Base-by-base conservation (phyloP, 2,888 invertebrate species). In the Parnassius glacialis region DNA sequence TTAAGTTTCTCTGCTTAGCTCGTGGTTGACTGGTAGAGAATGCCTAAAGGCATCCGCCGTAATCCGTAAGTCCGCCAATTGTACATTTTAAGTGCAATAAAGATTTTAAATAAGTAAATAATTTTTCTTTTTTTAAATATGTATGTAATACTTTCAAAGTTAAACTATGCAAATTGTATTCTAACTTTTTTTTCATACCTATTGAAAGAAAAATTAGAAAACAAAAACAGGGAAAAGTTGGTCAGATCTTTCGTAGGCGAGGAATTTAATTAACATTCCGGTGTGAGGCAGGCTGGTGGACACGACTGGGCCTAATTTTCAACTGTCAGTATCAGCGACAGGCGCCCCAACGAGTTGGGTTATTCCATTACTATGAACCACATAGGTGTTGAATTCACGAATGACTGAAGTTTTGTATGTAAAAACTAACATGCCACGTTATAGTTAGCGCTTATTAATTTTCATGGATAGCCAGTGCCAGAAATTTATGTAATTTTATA, bases 261-360 rank as follows among this genome's bases (percentile, higher is more conserved):
- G 78, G 75, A 81, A 86, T 87, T 87, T 86, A 85, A 88, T 88
- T 86, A 87, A 85, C 80, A 82, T 83, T 82, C 80, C 72, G 66
- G 73, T 65, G 64, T 68, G 72, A 48, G 72, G 68, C 70, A 67
- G 65, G 65, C 67, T 70, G 70, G 82, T 71, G 80, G 79, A 76
- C 79, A 76, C 73, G 68, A 67, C 70, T 69, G 73, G 71, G 69
- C 70, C 75, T 85, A 87, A 86, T 86, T 84, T 83, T 76, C 70
- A 73, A 70, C 83, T 86, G 87, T 85, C 87, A 83, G 65, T 70
- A 62, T 44, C 87, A 86, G 75, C 56, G 65, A 65, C 70, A 74
- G 73, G 9, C 76, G 73, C 74, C 80, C 80, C 79, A 61, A 65
- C 67, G 63, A 68, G 69, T 66, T 64, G 68, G 66, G 67, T 72